Conservation (phyloP, 2,113 vertebrate species). For the Rutilus rutilus region DNA sequence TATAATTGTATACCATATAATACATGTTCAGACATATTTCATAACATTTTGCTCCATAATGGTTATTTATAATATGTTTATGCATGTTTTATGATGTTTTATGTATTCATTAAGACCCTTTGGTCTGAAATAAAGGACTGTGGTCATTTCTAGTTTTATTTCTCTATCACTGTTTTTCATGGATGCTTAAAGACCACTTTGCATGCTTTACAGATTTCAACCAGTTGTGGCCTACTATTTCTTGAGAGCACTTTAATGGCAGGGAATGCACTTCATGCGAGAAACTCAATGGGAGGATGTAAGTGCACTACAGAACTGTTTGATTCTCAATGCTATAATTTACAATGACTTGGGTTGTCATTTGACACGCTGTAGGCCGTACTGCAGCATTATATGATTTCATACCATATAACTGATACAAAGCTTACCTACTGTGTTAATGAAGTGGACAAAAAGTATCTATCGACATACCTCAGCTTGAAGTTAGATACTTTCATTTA, state of each 20-base stretch:
- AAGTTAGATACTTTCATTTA: not conserved
- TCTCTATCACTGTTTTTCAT: not conserved
- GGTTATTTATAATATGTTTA: not conserved
- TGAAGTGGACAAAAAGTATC: slow-evolving; percentile 13
- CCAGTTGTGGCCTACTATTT: slow-evolving; percentile 34
- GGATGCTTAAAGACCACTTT: not conserved
- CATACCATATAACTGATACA: not conserved
- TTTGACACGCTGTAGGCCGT: slow-evolving; percentile 13
- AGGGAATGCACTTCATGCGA: slow-evolving; percentile 21
- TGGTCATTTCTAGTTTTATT: not conserved
- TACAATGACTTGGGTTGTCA: slow-evolving; percentile 21
- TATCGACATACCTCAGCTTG: not conserved
- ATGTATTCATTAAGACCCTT: slow-evolving; percentile 5
- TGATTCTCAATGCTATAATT: slow-evolving; percentile 26
- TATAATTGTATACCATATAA: not conserved
- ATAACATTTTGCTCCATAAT: not conserved
- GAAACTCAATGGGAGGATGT: slow-evolving; percentile 22
- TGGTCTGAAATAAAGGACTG: slow-evolving; percentile 26
- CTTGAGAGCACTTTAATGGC: slow-evolving; percentile 41
- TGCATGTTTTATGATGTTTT: slow-evolving; percentile 8
- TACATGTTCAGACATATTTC: not conserved
- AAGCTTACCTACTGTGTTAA: not conserved
- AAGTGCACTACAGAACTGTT: slow-evolving; percentile 32
- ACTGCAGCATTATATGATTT: not conserved
- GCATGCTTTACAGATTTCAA: slow-evolving; percentile 29